A percentile compares a stretch with the other conserved stretches of the same genome.
Conservation (phyloP, 53 echinoderm and acorn worm genomes). For the Patiria pectinifera region DNA sequence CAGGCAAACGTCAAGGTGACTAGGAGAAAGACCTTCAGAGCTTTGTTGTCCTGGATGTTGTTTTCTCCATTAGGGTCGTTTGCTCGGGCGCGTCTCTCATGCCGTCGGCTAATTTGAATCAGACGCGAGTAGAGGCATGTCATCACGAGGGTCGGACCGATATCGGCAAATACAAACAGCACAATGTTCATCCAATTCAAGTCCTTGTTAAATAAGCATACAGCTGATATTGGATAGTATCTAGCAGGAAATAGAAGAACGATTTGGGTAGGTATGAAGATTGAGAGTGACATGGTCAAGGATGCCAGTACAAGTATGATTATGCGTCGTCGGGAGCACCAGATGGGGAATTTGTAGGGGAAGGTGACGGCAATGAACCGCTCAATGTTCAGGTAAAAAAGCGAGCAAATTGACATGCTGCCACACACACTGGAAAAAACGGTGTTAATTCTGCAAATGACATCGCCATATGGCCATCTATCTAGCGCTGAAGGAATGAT, state of each 20-base stretch:
- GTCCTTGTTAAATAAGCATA: neutral
- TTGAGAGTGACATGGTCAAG: neutral
- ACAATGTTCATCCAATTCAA: neutral
- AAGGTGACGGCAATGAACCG: slow-evolving; percentile 26
- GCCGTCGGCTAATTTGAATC: slow-evolving; percentile 1
- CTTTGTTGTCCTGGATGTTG: slow-evolving; percentile 4
- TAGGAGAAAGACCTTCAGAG: neutral
- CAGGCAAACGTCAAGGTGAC: slow-evolving; percentile 1
- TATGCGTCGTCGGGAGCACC: slow-evolving; percentile 10
- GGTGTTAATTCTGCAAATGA: neutral
- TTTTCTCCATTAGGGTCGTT: neutral
- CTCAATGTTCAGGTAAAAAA: slow-evolving; percentile 22
- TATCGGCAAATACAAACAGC: neutral
- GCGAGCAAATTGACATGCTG: neutral
- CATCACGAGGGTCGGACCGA: neutral
- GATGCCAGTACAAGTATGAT: slow-evolving; percentile 16
- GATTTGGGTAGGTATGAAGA: neutral
- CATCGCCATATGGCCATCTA: slow-evolving; percentile 18
- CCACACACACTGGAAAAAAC: neutral
- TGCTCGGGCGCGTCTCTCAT: neutral
- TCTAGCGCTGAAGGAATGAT: neutral
- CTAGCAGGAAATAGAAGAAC: neutral
- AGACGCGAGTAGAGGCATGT: neutral
- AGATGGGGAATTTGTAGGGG: slow-evolving; percentile 25
- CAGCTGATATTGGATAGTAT: neutral